Evolutionary conservation across 1,140 invertebrate species (phyloP), one percentile per base, ranked within the genome.

Genomic region (Anagrus nilaparvatae): DNA sequence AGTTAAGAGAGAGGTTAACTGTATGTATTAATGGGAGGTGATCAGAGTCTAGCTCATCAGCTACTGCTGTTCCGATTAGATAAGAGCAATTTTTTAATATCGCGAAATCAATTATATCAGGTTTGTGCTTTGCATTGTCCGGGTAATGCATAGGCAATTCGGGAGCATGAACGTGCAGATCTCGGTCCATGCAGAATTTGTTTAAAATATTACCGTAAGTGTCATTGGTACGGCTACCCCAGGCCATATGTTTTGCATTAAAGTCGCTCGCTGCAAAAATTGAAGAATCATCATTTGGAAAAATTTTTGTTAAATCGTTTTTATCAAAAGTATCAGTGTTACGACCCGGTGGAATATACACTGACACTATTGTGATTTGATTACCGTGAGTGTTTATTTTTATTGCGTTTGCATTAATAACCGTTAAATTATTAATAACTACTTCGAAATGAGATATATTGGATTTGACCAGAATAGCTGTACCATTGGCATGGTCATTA

Each of bases 231-330:
- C 24, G 9, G 14, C 36, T 38, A 5, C 25, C 25, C 25, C 25
- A 38, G 3, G 4, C 4, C 3, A 12, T 27, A 12, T 38, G 36
- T 28, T 28, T 38, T 7, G 25, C 24, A 28, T 38, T 38, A 8
- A 38, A 19, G 17, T 40, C 38, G 8, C 28, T 28, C 3, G 30
- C 29, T 2, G 17, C 16, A n/a, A n/a, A n/a, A 2, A 40, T 40
- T 29, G 23, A 13, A n/a, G 16, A 16, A 6, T 20, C 3, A 1
- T 17, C 29, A 21, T 17, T 21, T 21, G n/a, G 6, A 23, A 40
- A 40, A 3, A 40, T 31, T 21, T 40, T 40, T 17, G 29, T n/a
- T 2, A 29, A 24, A 5, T 40, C 38, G 14, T 21, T 31, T 21
- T 30, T 40, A 9, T 40, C 23, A 14, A 40, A 23, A 20, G 19